Evolutionary conservation across 2,113 vertebrate species (phyloP).

Genomic region (Datnioides undecimradiatus): DNA sequence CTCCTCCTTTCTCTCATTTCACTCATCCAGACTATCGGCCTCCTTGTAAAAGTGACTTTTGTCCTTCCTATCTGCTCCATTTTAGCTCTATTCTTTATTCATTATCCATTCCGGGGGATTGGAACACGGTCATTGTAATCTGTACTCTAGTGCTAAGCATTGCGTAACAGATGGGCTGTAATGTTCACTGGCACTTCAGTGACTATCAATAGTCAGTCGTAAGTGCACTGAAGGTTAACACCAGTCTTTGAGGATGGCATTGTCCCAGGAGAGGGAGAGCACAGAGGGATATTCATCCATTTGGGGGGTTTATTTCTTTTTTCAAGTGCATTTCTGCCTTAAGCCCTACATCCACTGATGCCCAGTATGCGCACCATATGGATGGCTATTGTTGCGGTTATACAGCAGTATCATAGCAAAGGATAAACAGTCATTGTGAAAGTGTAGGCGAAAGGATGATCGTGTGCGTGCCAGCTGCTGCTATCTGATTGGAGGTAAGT

Average conservation of each 20-base stretch:
- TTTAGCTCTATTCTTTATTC: constrained; percentile 68
- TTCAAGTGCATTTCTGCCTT: constrained; percentile 41
- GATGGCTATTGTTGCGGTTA: constrained; percentile 11
- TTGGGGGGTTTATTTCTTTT: constrained; percentile 54
- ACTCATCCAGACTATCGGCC: constrained; percentile 42
- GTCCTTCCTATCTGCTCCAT: constrained; percentile 60
- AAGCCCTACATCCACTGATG: constrained; percentile 33
- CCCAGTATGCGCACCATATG: constrained; percentile 56
- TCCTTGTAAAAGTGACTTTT: constrained; percentile 60
- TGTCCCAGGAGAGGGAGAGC: constrained; percentile 49
- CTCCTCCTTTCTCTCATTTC: constrained; percentile 17
- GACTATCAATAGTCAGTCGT: constrained; percentile 66
- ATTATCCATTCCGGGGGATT: constrained; percentile 62
- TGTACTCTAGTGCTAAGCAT: constrained; percentile 52
- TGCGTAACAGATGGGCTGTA: constrained; percentile 73
- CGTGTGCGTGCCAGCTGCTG: constrained; percentile 30
- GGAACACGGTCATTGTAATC: constrained; percentile 71
- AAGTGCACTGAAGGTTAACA: constrained; percentile 74
- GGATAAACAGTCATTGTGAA: constrained; percentile 35
- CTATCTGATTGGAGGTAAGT: background rate
- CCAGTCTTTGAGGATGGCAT: constrained; percentile 62
- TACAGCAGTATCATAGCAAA: constrained; percentile 11
- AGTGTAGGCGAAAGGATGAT: constrained; percentile 25
- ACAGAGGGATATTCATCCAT: constrained; percentile 56
- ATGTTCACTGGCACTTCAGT: constrained; percentile 67